phyloP scores from a whole-genome alignment of 1,140 invertebrate species.

The Contarinia nasturtii region DNA sequence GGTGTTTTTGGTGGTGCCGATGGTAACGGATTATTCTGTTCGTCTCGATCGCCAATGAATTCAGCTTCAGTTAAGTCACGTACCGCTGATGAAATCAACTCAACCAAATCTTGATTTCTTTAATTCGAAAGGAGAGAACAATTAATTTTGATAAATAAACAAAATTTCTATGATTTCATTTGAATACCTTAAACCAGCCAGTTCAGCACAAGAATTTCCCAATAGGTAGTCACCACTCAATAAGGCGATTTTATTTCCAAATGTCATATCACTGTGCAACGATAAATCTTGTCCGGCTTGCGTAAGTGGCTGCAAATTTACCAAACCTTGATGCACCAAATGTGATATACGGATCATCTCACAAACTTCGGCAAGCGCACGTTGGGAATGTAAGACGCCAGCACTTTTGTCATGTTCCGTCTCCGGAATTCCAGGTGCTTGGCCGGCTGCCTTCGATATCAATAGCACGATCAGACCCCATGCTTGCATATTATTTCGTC shows the following conservation, averaged over 20 bases:
- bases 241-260: slow-evolving; percentile 88
- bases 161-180: slow-evolving; percentile 2
- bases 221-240: slow-evolving; percentile 84
- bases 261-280: slow-evolving; percentile 60
- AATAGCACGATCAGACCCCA: slow-evolving; percentile 81
- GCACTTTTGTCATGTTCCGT: slow-evolving; percentile 69
- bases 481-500: slow-evolving; percentile 80
- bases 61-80: slow-evolving; percentile 75
- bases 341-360: slow-evolving; percentile 97
- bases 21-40: slow-evolving; percentile 66
- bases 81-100: slow-evolving; percentile 74
- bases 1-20: slow-evolving; percentile 28
- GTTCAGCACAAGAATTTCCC: slow-evolving; percentile 70
- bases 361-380: slow-evolving; percentile 79
- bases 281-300: slow-evolving; percentile 25
- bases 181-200: slow-evolving; percentile 54
- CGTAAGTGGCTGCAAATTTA: slow-evolving; percentile 51
- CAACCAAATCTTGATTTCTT: slow-evolving; percentile 60
- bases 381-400: slow-evolving; percentile 63
- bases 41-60: slow-evolving; percentile 67
- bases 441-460: slow-evolving; percentile 78
- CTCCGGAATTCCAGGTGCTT: slow-evolving; percentile 50
- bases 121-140: not conserved
- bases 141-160: not conserved
- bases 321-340: slow-evolving; percentile 70